Percentiles rank a stretch among this genome's conserved stretches.
Conservation (phyloP, 2,797 vertebrate species). For the Phrynocephalus vlangalii region DNA sequence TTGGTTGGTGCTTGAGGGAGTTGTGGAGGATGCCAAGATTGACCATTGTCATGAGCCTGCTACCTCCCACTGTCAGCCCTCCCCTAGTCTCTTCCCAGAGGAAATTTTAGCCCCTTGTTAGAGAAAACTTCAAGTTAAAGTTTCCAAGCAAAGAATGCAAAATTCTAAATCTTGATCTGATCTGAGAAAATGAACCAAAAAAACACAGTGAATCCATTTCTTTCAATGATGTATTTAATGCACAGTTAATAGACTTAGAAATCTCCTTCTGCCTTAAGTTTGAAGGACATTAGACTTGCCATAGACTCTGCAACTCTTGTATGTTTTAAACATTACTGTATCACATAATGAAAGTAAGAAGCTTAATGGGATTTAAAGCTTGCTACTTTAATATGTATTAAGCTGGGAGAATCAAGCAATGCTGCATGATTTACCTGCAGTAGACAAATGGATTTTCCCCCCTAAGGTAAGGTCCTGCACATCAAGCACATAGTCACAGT, state of each 20-base stretch:
- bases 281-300: neutral
- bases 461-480: slow-evolving; percentile 34
- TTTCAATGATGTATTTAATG: neutral
- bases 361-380: slow-evolving; percentile 1
- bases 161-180: neutral
- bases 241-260: neutral
- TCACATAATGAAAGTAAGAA: slow-evolving; percentile 34
- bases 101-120: neutral
- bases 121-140: neutral
- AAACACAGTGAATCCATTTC: slow-evolving; percentile 37
- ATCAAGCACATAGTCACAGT: slow-evolving; percentile 15
- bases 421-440: slow-evolving; percentile 45
- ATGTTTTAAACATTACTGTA: slow-evolving; percentile 21
- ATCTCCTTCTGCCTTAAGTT: neutral
- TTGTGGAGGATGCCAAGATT: too few species aligned
- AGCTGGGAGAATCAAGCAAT: slow-evolving; percentile 4
- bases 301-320: neutral
- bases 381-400: slow-evolving; percentile 9
- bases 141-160: neutral
- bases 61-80: too few species aligned
- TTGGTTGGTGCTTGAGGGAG: too few species aligned
- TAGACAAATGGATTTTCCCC: neutral
- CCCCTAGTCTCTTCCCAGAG: neutral
- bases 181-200: slow-evolving; percentile 25
- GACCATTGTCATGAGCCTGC: too few species aligned